These are phyloP conservation scores for Lithobates pipiens DNA, from an alignment of 2,797 vertebrate species.

Conservation along the genomic window DNA sequence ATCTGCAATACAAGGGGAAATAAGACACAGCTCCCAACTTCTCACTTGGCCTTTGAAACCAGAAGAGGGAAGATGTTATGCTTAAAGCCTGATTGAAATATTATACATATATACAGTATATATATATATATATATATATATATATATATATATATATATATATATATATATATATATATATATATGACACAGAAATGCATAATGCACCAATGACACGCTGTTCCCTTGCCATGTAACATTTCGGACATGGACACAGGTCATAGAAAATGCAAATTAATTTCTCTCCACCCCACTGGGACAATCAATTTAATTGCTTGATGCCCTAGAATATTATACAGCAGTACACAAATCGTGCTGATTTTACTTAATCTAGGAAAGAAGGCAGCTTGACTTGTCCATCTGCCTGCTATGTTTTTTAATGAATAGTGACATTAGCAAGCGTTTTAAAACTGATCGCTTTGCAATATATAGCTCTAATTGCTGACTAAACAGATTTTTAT, in stretches of 20 bases:
- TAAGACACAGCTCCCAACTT: slow-evolving; percentile 55
- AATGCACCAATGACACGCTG: background rate
- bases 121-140: background rate
- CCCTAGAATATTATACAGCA: slow-evolving; percentile 22
- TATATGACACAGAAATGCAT: background rate
- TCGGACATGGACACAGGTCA: background rate
- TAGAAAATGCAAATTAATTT: slow-evolving; percentile 13
- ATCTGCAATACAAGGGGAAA: slow-evolving; percentile 55
- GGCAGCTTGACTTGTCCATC: background rate
- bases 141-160: background rate
- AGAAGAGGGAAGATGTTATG: slow-evolving; percentile 6
- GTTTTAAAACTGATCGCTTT: background rate
- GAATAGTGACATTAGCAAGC: background rate
- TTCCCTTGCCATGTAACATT: background rate
- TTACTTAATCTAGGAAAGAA: slow-evolving; percentile 4
- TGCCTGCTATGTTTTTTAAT: background rate
- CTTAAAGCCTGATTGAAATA: slow-evolving; percentile 1
- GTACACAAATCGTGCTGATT: slow-evolving; percentile 25
- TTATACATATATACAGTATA: background rate
- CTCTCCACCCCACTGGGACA: background rate
- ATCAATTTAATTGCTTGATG: slow-evolving; percentile 21
- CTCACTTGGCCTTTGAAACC: slow-evolving; percentile 36
- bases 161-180: background rate
- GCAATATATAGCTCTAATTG: background rate
- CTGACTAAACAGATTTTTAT: background rate